Conservation (phyloP, 2,888 invertebrate genomes). For the Eurois occulta region DNA sequence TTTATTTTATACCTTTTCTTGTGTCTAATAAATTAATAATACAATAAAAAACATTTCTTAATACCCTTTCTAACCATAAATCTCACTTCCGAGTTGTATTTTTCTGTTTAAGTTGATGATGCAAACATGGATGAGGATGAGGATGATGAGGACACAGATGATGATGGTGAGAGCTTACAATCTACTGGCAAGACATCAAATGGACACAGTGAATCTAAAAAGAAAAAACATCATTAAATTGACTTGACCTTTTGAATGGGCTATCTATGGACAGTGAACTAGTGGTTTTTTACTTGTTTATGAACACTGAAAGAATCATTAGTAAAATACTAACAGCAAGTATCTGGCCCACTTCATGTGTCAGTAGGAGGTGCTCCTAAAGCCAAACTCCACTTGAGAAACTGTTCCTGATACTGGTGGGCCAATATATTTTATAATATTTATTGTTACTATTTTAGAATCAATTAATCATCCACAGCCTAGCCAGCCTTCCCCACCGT, state of each 20-base stretch:
- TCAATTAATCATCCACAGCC: no score
- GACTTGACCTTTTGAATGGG: neutral
- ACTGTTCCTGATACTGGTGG: neutral
- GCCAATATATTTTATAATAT: neutral
- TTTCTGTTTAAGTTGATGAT: slow-evolving; percentile 60
- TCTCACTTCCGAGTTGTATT: neutral
- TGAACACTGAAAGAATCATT: neutral
- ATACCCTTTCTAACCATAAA: neutral
- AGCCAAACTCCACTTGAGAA: neutral
- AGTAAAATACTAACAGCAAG: neutral
- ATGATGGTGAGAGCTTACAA: slow-evolving; percentile 57
- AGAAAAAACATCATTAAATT: slow-evolving; percentile 72
- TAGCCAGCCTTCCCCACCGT: no score
- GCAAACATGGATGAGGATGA: slow-evolving; percentile 62
- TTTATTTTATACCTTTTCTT: neutral
- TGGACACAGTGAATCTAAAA: slow-evolving; percentile 73
- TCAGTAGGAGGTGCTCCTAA: neutral
- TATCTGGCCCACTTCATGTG: neutral
- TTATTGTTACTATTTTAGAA: neutral
- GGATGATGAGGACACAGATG: slow-evolving; percentile 53
- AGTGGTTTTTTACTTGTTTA: neutral
- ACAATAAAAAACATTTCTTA: neutral
- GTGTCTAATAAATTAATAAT: neutral
- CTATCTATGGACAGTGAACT: neutral
- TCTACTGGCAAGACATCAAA: slow-evolving; percentile 69